Evolutionary conservation across 1,140 invertebrate species (phyloP).

Genomic region (Antheraea mylitta): DNA sequence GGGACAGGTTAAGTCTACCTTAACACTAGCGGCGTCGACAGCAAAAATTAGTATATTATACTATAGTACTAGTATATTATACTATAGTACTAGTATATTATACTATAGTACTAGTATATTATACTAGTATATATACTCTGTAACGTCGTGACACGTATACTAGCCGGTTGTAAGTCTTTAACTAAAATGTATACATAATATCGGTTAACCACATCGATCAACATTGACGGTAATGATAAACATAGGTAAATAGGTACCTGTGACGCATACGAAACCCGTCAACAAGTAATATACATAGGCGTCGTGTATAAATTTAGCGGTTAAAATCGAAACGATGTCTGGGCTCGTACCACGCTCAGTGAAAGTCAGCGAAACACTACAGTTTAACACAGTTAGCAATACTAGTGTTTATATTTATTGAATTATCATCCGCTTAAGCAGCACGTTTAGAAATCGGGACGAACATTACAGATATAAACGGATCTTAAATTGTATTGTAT

Average conservation of each 20-base stretch:
- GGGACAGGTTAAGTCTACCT: no score
- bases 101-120: no score
- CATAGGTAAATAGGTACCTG: neutral
- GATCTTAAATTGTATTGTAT: neutral
- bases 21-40: no score
- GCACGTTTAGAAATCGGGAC: slow-evolving; percentile 19
- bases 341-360: neutral
- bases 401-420: slow-evolving; percentile 12
- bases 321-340: neutral
- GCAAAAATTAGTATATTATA: no score
- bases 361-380: slow-evolving; percentile 22
- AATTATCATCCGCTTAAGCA: slow-evolving; percentile 20
- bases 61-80: no score
- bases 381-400: slow-evolving; percentile 19
- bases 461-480: neutral
- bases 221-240: neutral
- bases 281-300: neutral
- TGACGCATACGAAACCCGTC: neutral
- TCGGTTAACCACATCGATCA: neutral
- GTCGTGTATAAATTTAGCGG: neutral
- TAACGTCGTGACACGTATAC: neutral
- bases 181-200: neutral
- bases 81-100: no score
- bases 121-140: no score
- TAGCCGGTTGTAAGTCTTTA: neutral